Base-by-base conservation (phyloP, 2,888 invertebrate species). In the Epicampocera succincta region DNA sequence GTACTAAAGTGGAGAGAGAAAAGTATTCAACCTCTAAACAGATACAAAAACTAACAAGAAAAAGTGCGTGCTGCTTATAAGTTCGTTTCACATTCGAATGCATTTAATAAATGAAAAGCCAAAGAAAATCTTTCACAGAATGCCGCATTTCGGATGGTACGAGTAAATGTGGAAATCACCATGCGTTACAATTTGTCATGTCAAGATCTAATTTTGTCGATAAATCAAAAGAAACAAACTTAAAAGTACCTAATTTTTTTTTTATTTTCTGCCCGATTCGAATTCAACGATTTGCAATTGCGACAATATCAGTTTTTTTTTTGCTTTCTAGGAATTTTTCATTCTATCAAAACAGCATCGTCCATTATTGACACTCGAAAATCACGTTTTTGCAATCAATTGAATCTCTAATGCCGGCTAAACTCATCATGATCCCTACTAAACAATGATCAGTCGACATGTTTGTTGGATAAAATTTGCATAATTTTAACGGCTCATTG, bases 101-200 rank as follows among this genome's bases (percentile, higher is more conserved):
- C 63, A 50, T 77, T 76, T 38, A 13, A 42, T 25, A 13, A 72
- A 19, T 12, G 13, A 40, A 52, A 15, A 46, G 44, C 33, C 12
- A 15, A 61, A 38, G 4, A 33, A 33, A 58, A 40, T 15, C 15
- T 17, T 13, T 2, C 15, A 4, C 19, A 5, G 33, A 61, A 25
- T 17, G 19, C 63, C 54, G 33, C 52, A 69, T 63, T 29, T 42
- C 17, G 42, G 46, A 42, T 3, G 56, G 33, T 33, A 33, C 13
- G 21, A 40, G 38, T 15, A 44, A n/a, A 46, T 5, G 15, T 19
- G 46, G 33, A 44, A 76, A 76, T 80, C 75, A 77, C 40, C 50
- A 78, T 78, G 82, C 82, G 71, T 78, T 82, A 71, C 74, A 69
- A 78, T 82, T 78, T 75, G 71, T 82, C 82, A 78, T 71, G 71